phyloP scores from a whole-genome alignment of 2,888 invertebrate species.

The Ametastegia equiseti region DNA sequence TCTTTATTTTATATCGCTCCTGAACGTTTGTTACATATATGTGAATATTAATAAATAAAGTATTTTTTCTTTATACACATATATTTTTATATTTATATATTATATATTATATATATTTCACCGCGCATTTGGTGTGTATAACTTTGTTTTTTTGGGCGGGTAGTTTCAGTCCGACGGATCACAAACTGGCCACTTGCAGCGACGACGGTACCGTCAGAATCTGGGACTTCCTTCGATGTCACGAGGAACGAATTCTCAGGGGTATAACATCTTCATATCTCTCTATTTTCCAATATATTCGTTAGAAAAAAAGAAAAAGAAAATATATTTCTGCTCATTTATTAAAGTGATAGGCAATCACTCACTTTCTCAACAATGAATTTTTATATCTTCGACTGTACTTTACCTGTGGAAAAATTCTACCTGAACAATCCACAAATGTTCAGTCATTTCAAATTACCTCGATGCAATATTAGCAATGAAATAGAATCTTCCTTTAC shows the following conservation, averaged over 20 bases:
- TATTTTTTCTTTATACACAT: neutral
- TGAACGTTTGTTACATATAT: constrained; percentile 53
- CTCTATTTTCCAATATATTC: neutral
- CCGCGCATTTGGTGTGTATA: constrained; percentile 61
- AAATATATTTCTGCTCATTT: constrained; percentile 7
- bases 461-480: neutral
- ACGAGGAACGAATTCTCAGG: constrained; percentile 95
- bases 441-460: neutral
- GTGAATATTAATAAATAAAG: neutral
- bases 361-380: neutral
- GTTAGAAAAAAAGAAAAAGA: neutral
- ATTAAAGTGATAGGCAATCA: constrained; percentile 54
- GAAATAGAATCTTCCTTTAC: neutral
- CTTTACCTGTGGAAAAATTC: neutral
- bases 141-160: constrained; percentile 68
- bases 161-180: constrained; percentile 99
- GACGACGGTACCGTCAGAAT: constrained; percentile 99
- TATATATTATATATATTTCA: constrained; percentile 65
- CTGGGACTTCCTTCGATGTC: constrained; percentile 98
- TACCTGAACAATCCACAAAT: neutral
- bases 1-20: constrained; percentile 60
- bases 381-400: constrained; percentile 5
- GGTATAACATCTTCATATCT: constrained; percentile 76
- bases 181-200: constrained; percentile 99
- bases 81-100: constrained; percentile 70